Percentiles rank a stretch among this genome's conserved stretches.
Evolutionary conservation across 2,797 vertebrate genomes (phyloP).

Genomic region (Scolopax bukidnonensis): DNA sequence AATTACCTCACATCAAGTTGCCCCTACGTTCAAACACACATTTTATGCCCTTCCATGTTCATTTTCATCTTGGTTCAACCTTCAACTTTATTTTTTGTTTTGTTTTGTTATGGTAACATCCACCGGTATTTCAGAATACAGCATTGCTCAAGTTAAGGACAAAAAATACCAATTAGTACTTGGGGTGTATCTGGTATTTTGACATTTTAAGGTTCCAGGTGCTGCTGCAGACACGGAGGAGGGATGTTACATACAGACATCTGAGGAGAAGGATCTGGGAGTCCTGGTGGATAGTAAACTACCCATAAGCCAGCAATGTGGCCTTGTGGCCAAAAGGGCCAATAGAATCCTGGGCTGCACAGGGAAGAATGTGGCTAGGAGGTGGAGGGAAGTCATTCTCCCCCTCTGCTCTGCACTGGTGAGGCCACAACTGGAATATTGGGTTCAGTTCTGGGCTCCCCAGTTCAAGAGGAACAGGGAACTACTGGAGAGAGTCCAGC

Average conservation of each 20-base stretch:
- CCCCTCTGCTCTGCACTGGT: no score
- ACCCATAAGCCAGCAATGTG: no score
- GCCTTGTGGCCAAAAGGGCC: no score
- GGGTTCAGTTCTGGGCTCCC: no score
- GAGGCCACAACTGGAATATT: no score
- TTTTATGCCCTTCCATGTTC: neutral
- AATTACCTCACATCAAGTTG: constrained; percentile 51
- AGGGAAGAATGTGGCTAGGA: no score
- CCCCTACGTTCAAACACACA: neutral
- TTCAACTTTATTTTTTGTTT: neutral
- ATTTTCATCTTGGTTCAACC: neutral
- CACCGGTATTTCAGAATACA: neutral
- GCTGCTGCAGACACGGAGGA: neutral
- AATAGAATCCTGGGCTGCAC: no score
- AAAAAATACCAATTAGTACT: neutral
- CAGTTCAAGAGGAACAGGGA: no score
- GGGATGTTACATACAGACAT: neutral
- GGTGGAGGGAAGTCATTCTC: no score
- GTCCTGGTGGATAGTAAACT: no score
- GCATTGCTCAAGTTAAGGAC: neutral
- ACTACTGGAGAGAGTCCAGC: no score
- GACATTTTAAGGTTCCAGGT: neutral
- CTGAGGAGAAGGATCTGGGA: no score
- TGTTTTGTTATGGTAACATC: neutral
- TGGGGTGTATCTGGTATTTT: neutral